phyloP scores from a whole-genome alignment of 2,113 vertebrate genomes.

The Peromyscus californicus region DNA sequence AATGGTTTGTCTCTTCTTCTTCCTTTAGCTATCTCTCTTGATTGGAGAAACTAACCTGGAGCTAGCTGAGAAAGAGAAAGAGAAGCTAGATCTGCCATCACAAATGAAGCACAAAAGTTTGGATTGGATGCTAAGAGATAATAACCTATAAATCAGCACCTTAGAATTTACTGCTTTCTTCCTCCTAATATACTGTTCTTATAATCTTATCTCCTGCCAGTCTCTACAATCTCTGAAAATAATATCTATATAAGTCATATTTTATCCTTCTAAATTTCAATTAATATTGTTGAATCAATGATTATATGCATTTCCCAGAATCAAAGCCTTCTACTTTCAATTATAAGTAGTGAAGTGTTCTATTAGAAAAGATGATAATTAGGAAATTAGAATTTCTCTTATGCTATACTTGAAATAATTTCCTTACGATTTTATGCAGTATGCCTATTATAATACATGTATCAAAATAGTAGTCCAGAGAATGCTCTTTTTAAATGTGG shows the following conservation, averaged over 20 bases:
- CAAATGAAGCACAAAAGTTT: not conserved
- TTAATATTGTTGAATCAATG: slow-evolving; percentile 62
- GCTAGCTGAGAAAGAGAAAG: not conserved
- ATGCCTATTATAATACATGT: slow-evolving; percentile 30
- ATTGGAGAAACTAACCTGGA: not conserved
- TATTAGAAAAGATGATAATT: slow-evolving; percentile 59
- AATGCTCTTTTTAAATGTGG: slow-evolving; percentile 23
- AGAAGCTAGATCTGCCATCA: not conserved
- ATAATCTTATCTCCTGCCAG: not conserved
- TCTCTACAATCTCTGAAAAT: slow-evolving; percentile 45
- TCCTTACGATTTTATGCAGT: slow-evolving; percentile 54
- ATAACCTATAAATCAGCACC: slow-evolving; percentile 11
- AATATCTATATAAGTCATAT: slow-evolving; percentile 37
- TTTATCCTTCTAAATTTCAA: slow-evolving; percentile 53
- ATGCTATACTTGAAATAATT: slow-evolving; percentile 54
- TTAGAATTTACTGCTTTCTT: slow-evolving; percentile 30
- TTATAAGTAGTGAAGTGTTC: slow-evolving; percentile 53
- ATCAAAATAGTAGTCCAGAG: slow-evolving; percentile 49
- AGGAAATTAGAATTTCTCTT: slow-evolving; percentile 63
- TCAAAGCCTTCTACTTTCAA: slow-evolving; percentile 60
- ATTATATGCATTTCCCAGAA: slow-evolving; percentile 33
- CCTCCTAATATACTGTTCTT: not conserved
- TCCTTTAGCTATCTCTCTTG: not conserved
- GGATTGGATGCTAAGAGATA: not conserved
- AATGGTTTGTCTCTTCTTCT: not conserved